Evolutionary conservation across 2,113 vertebrate genomes (phyloP).

Genomic region (Pedionomus torquatus): DNA sequence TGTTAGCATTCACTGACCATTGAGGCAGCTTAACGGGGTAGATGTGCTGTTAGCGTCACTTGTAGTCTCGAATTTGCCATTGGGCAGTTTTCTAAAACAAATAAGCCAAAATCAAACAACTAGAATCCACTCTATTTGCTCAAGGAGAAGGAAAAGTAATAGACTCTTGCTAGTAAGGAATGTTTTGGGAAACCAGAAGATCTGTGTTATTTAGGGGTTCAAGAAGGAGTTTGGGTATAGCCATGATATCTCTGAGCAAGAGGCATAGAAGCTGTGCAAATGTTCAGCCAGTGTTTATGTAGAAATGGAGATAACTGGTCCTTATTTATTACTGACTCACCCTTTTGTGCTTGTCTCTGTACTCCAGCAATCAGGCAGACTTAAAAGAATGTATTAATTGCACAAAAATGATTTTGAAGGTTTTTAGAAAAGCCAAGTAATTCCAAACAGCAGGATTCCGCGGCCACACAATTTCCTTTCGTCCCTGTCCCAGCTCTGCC

Average conservation of each 20-base stretch:
- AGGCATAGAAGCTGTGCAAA: not conserved
- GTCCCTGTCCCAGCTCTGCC: not conserved
- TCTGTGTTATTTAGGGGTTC: not conserved
- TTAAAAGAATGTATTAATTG: slow-evolving; percentile 17
- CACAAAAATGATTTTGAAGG: not conserved
- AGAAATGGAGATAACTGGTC: not conserved
- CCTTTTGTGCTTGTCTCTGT: not conserved
- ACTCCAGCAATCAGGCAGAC: not conserved
- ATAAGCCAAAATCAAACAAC: not conserved
- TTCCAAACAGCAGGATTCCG: not conserved
- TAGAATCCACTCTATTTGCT: not conserved
- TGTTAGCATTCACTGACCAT: not conserved
- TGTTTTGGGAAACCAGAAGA: not conserved
- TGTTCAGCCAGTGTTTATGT: not conserved
- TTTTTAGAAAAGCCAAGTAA: not conserved
- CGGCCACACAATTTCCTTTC: not conserved
- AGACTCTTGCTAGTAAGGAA: not conserved
- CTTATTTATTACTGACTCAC: not conserved
- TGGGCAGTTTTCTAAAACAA: not conserved
- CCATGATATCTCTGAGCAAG: not conserved
- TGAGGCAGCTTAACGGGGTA: not conserved
- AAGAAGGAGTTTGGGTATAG: not conserved
- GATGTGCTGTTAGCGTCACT: not conserved
- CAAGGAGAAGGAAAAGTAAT: not conserved
- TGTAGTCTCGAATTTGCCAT: not conserved